Conservation (phyloP, 2,888 invertebrate species). For the Vannuccia rotundouncinata region DNA sequence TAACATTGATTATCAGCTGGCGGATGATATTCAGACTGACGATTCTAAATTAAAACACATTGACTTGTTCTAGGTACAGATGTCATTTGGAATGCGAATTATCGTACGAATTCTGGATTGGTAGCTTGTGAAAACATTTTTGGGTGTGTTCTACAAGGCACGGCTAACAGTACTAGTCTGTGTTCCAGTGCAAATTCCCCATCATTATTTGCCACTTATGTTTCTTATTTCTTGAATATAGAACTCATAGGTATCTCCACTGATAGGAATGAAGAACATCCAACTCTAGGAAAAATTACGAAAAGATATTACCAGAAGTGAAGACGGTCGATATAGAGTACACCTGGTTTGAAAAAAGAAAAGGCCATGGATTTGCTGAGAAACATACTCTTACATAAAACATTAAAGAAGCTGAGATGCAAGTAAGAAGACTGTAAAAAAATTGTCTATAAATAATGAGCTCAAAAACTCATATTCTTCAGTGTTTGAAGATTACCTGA, state of each 20-base stretch:
- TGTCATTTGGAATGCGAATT: neutral
- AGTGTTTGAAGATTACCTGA: neutral
- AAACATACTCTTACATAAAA: neutral
- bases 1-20: neutral
- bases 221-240: neutral
- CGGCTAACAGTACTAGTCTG: neutral
- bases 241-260: neutral
- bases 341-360: neutral
- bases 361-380: neutral
- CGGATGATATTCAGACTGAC: neutral
- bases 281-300: neutral
- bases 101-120: neutral
- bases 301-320: neutral
- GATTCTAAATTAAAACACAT: neutral
- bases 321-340: constrained; percentile 11
- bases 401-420: neutral
- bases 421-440: neutral
- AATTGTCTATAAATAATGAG: neutral
- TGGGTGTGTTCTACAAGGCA: neutral
- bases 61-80: neutral
- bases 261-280: neutral
- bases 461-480: neutral
- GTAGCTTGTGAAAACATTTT: neutral
- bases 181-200: neutral
- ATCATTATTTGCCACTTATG: constrained; percentile 4